phyloP scores from a whole-genome alignment of 1,140 invertebrate genomes.

The Dreissena polymorpha region DNA sequence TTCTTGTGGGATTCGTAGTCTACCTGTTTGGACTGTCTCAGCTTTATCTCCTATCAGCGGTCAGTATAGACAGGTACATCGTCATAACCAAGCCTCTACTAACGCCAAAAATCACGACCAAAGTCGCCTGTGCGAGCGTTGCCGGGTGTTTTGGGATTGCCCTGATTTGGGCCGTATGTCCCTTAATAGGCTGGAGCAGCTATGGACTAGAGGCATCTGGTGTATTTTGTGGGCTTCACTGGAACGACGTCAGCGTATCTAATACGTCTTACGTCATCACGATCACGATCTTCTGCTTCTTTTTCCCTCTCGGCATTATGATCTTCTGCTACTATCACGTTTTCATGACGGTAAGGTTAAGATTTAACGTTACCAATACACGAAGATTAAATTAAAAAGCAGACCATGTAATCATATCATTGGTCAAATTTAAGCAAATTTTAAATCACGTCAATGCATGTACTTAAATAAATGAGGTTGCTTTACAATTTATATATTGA shows the following conservation, averaged over 20 bases:
- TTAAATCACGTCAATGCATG: too few relatives aligned
- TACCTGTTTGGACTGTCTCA: conserved; percentile 66
- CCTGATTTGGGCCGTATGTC: conserved; percentile 62
- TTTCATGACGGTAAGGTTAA: conserved; percentile 65
- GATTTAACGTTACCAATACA: too few relatives aligned
- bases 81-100: conserved; percentile 67
- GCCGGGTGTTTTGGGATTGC: conserved; percentile 53
- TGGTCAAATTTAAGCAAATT: too few relatives aligned
- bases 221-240: conserved; percentile 67
- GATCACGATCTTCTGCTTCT: conserved; percentile 66
- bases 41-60: conserved; percentile 65
- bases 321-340: conserved; percentile 64
- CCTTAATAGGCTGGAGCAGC: conserved; percentile 68
- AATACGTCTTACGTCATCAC: conserved; percentile 59
- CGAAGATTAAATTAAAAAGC: too few relatives aligned
- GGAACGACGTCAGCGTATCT: conserved; percentile 52
- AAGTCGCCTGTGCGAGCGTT: conserved; percentile 48
- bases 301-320: conserved; percentile 63
- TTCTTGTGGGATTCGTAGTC: conserved; percentile 65
- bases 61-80: conserved; percentile 69
- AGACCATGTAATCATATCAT: too few relatives aligned
- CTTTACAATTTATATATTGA: too few relatives aligned
- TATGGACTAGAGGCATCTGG: conserved; percentile 62
- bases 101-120: conserved; percentile 56
- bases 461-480: too few relatives aligned